Base-by-base conservation (phyloP, 2,113 vertebrate species). In the Ophthalmolycus amberensis region DNA sequence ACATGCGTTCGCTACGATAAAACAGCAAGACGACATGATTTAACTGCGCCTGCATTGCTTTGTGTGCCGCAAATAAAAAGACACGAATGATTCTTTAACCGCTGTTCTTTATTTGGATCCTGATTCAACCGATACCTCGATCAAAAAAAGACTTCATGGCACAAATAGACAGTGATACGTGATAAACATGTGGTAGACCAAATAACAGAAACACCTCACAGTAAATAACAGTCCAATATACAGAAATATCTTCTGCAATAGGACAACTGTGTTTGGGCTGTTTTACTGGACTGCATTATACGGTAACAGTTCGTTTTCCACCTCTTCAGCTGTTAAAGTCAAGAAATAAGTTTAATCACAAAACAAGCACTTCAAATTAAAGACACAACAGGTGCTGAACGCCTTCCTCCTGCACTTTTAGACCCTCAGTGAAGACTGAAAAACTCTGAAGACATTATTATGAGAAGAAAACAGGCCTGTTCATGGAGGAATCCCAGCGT, bases 1-100 rank as follows among this genome's bases (percentile, higher is more conserved):
- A 50, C 68, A 72, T 16, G 56, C 71, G 68, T 79, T 72, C 14
- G 65, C 70, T 75, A 40, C 70, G 76, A 73, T 71, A 50, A 86
- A 90, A 82, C 78, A 86, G 70, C 81, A 32, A 40, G 67, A 70
- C 15, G 0, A 56, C n/a, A 29, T 73, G 74, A 71, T 86, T 87
- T 25, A 60, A 60, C 60, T 63, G 18, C 16, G 48, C 65, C 22
- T 11, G 62, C 38, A 8, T 42, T 20, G 22, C 58, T 25, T 25
- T 54, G 52, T n/a, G 37, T 20, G 46, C 64, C 71, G 22, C 20
- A n/a, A 83, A 77, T 65, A 75, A 85, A 85, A 64, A 76, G 54
- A 44, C 25, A 32, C 14, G 65, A 72, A 73, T 1, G 0, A 75
- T 59, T 65, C n/a, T 56, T 75, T 25, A 64, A 42, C 16, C 3